A percentile compares a stretch with the other conserved stretches of the same genome.
Evolutionary conservation across 2,113 vertebrate species (phyloP).

Genomic region (Pseudorectes ferrugineus): DNA sequence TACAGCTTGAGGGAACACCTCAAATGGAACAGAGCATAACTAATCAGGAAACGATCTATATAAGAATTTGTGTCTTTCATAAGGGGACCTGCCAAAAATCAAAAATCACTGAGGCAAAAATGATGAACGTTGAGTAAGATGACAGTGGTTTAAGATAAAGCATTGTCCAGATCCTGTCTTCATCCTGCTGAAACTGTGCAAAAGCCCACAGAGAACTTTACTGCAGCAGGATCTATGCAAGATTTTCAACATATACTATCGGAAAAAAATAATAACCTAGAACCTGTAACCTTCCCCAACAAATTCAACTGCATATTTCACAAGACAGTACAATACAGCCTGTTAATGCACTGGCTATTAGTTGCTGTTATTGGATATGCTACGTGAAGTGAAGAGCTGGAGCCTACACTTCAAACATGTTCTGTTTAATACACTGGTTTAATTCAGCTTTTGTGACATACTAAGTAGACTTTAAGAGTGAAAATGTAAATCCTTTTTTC

Average conservation of each 20-base stretch:
- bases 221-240: neutral
- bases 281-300: neutral
- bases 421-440: neutral
- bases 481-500: neutral
- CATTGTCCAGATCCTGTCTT: neutral
- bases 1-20: neutral
- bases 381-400: neutral
- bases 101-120: neutral
- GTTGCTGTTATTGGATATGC: neutral
- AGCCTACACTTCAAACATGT: neutral
- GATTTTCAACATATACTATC: neutral
- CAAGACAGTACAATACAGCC: neutral
- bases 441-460: neutral
- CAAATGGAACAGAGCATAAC: neutral
- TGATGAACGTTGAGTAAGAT: neutral
- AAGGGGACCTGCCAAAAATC: neutral
- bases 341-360: accelerated
- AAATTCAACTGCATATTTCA: neutral
- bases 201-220: neutral
- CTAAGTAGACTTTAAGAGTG: neutral
- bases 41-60: neutral
- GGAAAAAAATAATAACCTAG: neutral
- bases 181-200: neutral
- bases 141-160: neutral
- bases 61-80: neutral